phyloP scores from a whole-genome alignment of 2,888 invertebrate genomes.

The Pollenia angustigena region DNA sequence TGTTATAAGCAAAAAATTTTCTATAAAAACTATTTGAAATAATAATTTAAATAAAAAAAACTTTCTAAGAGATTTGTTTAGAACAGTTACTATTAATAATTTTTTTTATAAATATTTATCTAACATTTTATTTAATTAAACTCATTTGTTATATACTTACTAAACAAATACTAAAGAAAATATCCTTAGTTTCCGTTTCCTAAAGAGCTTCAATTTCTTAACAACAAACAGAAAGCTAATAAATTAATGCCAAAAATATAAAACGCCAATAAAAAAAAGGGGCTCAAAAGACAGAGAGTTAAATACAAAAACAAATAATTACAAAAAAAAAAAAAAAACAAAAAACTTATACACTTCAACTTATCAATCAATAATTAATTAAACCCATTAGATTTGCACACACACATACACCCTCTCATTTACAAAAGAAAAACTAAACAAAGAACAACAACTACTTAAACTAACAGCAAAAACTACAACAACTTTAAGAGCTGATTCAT shows the following conservation, averaged over 20 bases:
- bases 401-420: background rate
- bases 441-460: constrained; percentile 37
- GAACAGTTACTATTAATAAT: too few relatives aligned
- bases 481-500: background rate
- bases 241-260: background rate
- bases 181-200: background rate
- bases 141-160: too few relatives aligned
- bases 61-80: too few relatives aligned
- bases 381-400: constrained; percentile 57
- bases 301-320: constrained; percentile 9
- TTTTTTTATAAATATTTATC: too few relatives aligned
- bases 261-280: background rate
- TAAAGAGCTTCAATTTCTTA: background rate
- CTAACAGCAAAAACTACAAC: constrained; percentile 20
- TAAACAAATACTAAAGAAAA: background rate
- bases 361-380: constrained; percentile 69
- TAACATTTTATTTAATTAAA: too few relatives aligned
- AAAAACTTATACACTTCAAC: constrained; percentile 37
- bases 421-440: background rate
- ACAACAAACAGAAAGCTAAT: background rate
- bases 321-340: background rate
- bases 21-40: too few relatives aligned
- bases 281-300: background rate
- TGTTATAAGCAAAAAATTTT: too few relatives aligned
- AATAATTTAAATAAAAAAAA: too few relatives aligned